These are phyloP conservation scores for Tyto alba DNA, from an alignment of 2,113 vertebrate genomes.

Conservation along the genomic window DNA sequence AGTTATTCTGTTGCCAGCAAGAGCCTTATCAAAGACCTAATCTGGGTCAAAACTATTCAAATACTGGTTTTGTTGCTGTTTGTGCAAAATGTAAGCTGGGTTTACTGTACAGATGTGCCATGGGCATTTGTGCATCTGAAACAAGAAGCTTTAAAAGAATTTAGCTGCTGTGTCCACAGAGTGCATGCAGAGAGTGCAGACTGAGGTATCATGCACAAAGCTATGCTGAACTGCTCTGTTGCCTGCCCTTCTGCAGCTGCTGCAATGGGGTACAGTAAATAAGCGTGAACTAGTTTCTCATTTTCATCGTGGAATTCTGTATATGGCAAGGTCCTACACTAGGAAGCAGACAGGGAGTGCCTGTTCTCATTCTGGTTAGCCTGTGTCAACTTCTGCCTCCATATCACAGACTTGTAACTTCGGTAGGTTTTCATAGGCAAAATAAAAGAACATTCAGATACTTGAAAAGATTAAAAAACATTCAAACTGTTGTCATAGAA, in stretches of 20 bases:
- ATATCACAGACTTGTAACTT: neutral
- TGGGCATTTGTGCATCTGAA: neutral
- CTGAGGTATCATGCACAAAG: neutral
- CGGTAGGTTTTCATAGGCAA: neutral
- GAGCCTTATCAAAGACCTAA: neutral
- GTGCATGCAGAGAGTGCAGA: accelerated
- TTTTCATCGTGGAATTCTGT: neutral
- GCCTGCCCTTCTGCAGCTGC: neutral
- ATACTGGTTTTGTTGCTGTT: neutral
- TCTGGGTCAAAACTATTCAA: neutral
- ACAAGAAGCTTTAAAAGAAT: neutral
- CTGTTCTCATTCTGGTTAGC: neutral
- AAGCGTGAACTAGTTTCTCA: neutral
- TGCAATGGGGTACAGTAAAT: neutral
- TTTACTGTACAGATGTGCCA: neutral
- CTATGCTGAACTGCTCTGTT: neutral
- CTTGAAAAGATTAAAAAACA: neutral
- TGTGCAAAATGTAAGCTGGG: neutral
- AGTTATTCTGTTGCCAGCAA: neutral
- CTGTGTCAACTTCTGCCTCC: neutral
- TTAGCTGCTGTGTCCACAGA: neutral
- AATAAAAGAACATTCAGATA: neutral
- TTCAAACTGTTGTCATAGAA: neutral
- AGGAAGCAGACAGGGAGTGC: neutral
- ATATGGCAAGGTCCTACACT: neutral